Base-by-base conservation (phyloP, 1,140 invertebrate genomes). In the Trichoplusia ni region DNA sequence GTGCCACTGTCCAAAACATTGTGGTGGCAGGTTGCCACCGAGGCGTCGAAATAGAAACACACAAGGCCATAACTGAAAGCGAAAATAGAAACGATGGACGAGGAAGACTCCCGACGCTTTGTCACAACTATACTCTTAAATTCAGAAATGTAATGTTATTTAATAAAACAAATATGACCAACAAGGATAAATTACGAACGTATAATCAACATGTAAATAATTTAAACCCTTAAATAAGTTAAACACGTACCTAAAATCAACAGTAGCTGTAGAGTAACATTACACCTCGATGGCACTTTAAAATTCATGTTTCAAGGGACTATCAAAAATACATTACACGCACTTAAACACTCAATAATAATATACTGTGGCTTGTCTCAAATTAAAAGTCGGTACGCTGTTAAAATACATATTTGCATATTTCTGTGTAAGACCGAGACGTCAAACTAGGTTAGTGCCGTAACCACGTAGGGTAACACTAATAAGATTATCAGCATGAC, bases 61-160 rank as follows among this genome's bases (percentile, higher is more conserved):
- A 65, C 85, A 88, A 89, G 88, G 88, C 80, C 82, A 84, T 81
- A 80, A 83, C 80, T 80, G 75, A 81, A 77, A 77, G 73, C 75
- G 68, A 82, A 85, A 86, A 86, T 84, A 86, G 81, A 79, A 72
- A 76, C 69, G 79, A 79, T 73, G n/a, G 46, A 67, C 59, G 64
- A 73, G 64, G 70, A 61, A 65, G 68, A 77, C 69, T 79, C 46
- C 51, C 71, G 60, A 64, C 38, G n/a, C n/a, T n/a, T 58, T 33
- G 7, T 59, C 46, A 44, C 27, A 59, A 59, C 13, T 60, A 47
- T 19, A 58, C 33, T 58, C 38, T 31, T 18, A 58, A n/a, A 37
- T 44, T 11, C 1, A 11, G 25, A 31, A 19, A 44, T 42, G 25
- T 21, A 16, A 38, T 58, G 7, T 37, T 37, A 21, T 47, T 58